A percentile compares a stretch with the other conserved stretches of the same genome.
These are phyloP conservation scores for Trachymyrmex cornetzi DNA, from an alignment of 1,140 invertebrate genomes.

Conservation along the genomic window DNA sequence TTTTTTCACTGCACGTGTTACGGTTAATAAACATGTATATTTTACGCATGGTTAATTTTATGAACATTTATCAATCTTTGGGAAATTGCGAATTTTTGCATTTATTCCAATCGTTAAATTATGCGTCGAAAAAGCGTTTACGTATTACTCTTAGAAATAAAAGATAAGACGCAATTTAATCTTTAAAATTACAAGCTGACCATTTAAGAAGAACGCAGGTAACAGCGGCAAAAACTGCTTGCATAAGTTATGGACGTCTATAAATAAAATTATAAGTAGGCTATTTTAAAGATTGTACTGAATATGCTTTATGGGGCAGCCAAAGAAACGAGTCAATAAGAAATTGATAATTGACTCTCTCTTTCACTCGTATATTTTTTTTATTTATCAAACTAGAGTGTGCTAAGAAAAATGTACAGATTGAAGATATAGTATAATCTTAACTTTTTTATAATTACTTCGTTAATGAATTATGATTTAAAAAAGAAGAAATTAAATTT, in stretches of 20 bases:
- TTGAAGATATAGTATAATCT: conserved; percentile 5
- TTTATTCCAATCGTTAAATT: neutral
- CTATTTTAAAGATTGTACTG: conserved; percentile 19
- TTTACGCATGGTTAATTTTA: conserved; percentile 22
- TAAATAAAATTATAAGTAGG: conserved; percentile 29
- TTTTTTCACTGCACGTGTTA: neutral
- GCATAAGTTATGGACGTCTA: conserved; percentile 27
- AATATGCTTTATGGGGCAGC: conserved; percentile 16
- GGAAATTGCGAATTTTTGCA: neutral
- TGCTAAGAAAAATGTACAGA: neutral
- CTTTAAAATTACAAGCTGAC: conserved; percentile 15
- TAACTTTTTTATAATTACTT: neutral
- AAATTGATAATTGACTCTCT: conserved; percentile 39
- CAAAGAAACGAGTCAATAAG: conserved; percentile 27
- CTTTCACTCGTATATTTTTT: conserved; percentile 13
- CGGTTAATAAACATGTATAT: neutral
- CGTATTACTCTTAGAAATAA: conserved; percentile 11
- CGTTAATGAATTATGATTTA: neutral
- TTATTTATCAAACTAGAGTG: neutral
- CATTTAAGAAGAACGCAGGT: conserved; percentile 12
- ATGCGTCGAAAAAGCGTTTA: neutral
- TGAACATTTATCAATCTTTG: neutral
- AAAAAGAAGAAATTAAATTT: conserved; percentile 3
- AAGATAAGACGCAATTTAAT: conserved; percentile 1
- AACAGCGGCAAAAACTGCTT: conserved; percentile 11